A percentile compares a stretch with the other conserved stretches of the same genome.
Conservation (phyloP, 2,888 invertebrate genomes). For the Calliphora vomitoria region DNA sequence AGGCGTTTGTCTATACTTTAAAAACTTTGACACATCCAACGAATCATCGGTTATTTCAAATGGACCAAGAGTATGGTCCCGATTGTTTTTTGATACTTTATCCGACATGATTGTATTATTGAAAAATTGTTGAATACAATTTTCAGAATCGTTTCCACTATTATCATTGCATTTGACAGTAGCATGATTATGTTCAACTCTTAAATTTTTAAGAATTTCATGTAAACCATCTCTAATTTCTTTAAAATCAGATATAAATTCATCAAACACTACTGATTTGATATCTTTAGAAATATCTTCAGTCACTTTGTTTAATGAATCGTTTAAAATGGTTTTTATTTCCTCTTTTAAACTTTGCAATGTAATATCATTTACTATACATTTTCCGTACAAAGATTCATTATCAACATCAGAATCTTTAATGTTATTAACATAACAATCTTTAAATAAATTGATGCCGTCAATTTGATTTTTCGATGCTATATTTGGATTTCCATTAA, state of each 20-base stretch:
- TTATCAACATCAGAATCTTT: too few relatives aligned
- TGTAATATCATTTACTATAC: too few relatives aligned
- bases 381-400: too few relatives aligned
- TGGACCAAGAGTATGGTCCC: background rate
- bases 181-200: background rate
- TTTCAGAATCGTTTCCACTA: background rate
- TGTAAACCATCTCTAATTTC: background rate
- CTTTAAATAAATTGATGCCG: too few relatives aligned
- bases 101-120: background rate
- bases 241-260: background rate
- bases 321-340: too few relatives aligned
- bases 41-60: slow-evolving; percentile 35
- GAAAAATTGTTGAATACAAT: background rate
- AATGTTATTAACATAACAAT: too few relatives aligned
- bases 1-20: slow-evolving; percentile 7
- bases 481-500: too few relatives aligned
- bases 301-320: too few relatives aligned
- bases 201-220: background rate
- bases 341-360: too few relatives aligned
- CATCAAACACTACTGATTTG: background rate
- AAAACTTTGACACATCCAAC: background rate
- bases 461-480: too few relatives aligned
- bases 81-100: background rate
- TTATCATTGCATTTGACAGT: background rate
- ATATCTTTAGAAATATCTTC: too few relatives aligned